Base-by-base conservation (phyloP, 1,140 invertebrate species). In the Manduca sexta region DNA sequence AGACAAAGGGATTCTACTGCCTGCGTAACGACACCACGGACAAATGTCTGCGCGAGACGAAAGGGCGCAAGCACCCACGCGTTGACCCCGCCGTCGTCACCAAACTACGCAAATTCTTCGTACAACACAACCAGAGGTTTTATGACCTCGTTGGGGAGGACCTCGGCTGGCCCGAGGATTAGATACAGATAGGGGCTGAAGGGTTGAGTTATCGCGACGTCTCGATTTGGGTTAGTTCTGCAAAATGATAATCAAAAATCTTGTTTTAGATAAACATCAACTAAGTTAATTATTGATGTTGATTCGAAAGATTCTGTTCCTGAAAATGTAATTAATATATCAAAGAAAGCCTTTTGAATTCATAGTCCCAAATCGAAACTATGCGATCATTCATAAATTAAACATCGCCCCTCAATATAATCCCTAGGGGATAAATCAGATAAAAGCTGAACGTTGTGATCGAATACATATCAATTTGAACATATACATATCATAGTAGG, bases 1-100 rank as follows among this genome's bases (percentile, higher is more conserved):
- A 95, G 76, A 97, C 96, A 12, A 98, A 98, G 84, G 97, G 97
- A 2, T 99, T 99, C 86, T 98, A 97, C 69, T 99, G 98, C 83
- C 89, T 99, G 53, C 89, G 94, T 29, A 94, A 94, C 67, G 93
- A 94, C 56, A 94, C 93, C 3, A 91, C 92, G 17, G 93, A 95
- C 67, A 93, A 97, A 69, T 99, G 98, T 86, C 87, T 99, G 48
- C 91, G 94, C 2, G 97, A 98, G 68, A 97, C 95, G 46, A 99
- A 99, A 79, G 98, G 98, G 2, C 89, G 98, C 2, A 91, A 91
- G 61, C 97, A 99, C 87, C 97, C 97, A 0, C 87, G 93, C 17
- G 95, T 99, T 8, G 92, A 93, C 69, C 91, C 92, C 0, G 83
- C 90, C 15, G 93, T 97, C 11, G 90, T 98, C n/a, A 90, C 92